These are phyloP conservation scores for Sibirionetta formosa DNA, from an alignment of 2,797 vertebrate species.

Conservation along the genomic window DNA sequence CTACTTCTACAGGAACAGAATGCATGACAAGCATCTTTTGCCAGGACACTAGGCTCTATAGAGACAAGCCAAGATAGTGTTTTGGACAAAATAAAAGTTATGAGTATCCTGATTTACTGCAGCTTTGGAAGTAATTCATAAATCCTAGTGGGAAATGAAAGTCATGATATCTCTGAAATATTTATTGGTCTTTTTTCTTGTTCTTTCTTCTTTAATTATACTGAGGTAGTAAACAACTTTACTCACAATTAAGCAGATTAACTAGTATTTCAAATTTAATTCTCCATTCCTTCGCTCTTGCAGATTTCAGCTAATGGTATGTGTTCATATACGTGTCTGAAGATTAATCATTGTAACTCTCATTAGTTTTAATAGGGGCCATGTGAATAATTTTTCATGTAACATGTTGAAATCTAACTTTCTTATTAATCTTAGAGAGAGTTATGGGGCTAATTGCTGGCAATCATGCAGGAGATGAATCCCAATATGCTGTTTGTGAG, in stretches of 20 bases:
- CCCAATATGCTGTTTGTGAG: neutral
- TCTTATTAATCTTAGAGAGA: neutral
- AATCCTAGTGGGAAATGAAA: neutral
- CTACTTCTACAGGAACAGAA: neutral
- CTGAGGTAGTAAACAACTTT: neutral
- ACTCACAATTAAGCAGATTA: neutral
- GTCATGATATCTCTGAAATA: neutral
- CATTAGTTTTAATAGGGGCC: neutral
- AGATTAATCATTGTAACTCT: neutral
- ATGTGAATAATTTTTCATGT: neutral
- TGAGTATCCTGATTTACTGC: neutral
- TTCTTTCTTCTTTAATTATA: neutral
- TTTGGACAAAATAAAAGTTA: neutral
- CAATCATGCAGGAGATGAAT: neutral
- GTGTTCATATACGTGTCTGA: neutral
- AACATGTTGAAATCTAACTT: neutral
- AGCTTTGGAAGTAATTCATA: neutral
- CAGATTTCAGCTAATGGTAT: neutral
- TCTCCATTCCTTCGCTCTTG: neutral
- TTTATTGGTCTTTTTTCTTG: neutral
- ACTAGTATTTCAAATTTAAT: neutral
- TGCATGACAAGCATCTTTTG: neutral
- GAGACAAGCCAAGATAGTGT: neutral
- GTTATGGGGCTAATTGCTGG: neutral
- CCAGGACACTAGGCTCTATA: neutral